Base-by-base conservation (phyloP, 2,888 invertebrate genomes). In the Amiota communis region DNA sequence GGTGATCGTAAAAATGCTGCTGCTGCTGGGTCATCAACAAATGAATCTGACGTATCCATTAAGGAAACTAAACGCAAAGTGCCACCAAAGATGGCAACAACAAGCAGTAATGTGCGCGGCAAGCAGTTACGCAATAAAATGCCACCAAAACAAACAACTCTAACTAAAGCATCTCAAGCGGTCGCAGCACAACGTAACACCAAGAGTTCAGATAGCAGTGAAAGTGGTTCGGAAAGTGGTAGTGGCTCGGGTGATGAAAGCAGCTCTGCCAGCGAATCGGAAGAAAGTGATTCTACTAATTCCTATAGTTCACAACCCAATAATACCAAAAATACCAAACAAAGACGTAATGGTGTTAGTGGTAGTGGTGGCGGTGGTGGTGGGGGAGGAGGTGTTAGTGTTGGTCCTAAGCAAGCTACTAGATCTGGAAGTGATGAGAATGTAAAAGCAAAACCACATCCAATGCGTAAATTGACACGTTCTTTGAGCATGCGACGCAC, bases 401-500 rank as follows among this genome's bases (percentile, higher is more conserved):
- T 64, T 3, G 57, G 72, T 12, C 65, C 64, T 13, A 67, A 72
- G 23, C 13, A 12, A 20, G 36, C 36, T 17, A 56, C 48, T n/a
- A 67, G 72, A 9, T 77, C 80, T 0, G 81, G 82, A 36, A 84
- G 84, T 67, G 87, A 84, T 70, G 88, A 88, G 64, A 83, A 82
- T 74, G 84, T 79, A 47, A 84, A 79, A 47, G 83, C 82, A 13
- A 81, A 85, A 15, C 81, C 78, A n/a, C 82, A 80, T 71, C 86
- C 88, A 3, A 82, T 93, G 0, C 90, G 94, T 20, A 95, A 95
- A 83, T 88, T 93, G 36, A 95, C 95, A 0, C 90, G 95, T 11
- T 94, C 94, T 0, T 90, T 94, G 0, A 94, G 93, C 67, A 93
- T 93, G 8, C 90, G 94, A 1, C 93, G 93, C 73, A 93, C 93